These are phyloP conservation scores for Cisticola juncidis DNA, from an alignment of 2,113 vertebrate genomes.

Conservation along the genomic window DNA sequence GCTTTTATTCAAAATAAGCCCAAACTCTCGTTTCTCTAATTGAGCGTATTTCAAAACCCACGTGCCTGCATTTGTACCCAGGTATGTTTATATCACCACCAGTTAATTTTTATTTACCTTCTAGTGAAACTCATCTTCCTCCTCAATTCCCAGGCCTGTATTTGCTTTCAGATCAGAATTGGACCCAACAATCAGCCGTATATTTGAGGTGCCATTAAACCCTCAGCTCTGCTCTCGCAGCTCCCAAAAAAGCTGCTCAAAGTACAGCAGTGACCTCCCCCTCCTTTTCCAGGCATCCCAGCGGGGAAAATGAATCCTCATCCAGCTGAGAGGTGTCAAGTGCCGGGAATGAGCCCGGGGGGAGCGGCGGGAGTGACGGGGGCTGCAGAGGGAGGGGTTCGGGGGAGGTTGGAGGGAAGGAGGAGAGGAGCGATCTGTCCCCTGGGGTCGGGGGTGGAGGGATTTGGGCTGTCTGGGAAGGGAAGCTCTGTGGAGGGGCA, in stretches of 20 bases:
- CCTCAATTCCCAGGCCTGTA: not conserved
- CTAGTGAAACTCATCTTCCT: not conserved
- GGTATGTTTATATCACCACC: not conserved
- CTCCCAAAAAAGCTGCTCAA: no score
- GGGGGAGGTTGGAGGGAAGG: not conserved
- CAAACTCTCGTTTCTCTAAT: not conserved
- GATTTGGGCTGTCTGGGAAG: not conserved
- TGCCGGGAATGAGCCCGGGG: not conserved
- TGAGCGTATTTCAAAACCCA: not conserved
- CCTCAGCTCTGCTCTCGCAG: not conserved
- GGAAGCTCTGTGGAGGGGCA: not conserved
- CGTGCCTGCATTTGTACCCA: not conserved
- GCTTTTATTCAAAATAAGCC: slow-evolving; percentile 19
- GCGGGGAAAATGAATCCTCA: not conserved
- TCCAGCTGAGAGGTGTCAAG: not conserved
- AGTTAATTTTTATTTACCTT: slow-evolving; percentile 47
- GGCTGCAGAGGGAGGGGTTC: rapidly evolving
- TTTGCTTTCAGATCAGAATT: not conserved
- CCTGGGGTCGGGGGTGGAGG: not conserved
- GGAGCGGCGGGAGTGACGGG: not conserved
- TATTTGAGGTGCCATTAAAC: slow-evolving; percentile 7
- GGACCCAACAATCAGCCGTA: not conserved
- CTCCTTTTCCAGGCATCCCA: not conserved
- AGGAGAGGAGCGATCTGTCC: not conserved
- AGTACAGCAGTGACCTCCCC: not conserved